Conservation (phyloP, 2,113 vertebrate genomes). For the Dendropsophus ebraccatus region DNA sequence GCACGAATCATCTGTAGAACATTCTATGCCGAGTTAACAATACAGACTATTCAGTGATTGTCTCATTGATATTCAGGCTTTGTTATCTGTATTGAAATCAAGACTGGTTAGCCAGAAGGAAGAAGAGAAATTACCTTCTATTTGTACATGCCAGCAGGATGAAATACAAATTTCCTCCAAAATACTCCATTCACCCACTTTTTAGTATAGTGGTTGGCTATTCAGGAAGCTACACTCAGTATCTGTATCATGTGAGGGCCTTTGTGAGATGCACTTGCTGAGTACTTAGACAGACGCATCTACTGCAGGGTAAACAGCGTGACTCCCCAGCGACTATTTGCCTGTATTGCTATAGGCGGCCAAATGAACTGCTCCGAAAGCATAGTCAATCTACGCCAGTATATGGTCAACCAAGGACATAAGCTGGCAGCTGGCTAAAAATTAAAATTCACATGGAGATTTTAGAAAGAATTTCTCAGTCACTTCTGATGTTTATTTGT, state of each 20-base stretch:
- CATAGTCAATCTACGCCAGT: not conserved
- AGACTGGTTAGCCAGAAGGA: constrained; percentile 14
- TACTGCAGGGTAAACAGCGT: not conserved
- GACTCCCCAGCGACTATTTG: not conserved
- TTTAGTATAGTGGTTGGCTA: not conserved
- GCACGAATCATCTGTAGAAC: not conserved
- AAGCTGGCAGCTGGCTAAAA: not conserved
- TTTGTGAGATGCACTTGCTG: not conserved
- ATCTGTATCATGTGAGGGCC: not conserved
- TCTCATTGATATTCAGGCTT: not conserved
- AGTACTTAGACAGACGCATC: not conserved
- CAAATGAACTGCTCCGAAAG: not conserved
- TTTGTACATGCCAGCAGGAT: constrained; percentile 25
- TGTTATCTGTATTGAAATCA: constrained; percentile 23
- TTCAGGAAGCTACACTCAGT: not conserved
- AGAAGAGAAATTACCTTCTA: constrained; percentile 19
- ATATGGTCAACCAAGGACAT: not conserved
- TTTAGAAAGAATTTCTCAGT: not conserved
- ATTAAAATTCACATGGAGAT: not conserved
- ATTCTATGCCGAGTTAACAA: constrained; percentile 6
- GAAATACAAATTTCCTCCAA: constrained; percentile 1
- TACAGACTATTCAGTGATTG: constrained; percentile 20
- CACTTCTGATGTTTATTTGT: not conserved
- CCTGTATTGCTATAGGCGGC: not conserved
- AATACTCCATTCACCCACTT: not conserved